Conservation (phyloP, 1,140 invertebrate species). For the Papilio xuthus region DNA sequence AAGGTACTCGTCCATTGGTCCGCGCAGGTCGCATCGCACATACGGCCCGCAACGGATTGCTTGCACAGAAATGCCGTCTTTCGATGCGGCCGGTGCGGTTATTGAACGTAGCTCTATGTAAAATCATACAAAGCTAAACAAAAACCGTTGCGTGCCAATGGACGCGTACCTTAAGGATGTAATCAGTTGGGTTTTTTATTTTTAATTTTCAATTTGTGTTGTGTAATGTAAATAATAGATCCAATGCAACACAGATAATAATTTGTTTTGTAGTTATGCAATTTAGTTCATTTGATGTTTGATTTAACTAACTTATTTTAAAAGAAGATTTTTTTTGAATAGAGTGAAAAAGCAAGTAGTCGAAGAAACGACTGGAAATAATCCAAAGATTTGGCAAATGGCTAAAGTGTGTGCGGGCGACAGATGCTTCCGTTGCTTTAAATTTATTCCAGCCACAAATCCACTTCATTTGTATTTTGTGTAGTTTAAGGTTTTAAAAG, state of each 20-base stretch:
- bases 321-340: conserved; percentile 6
- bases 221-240: not conserved
- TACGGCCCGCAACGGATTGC: too few relatives aligned
- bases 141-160: too few relatives aligned
- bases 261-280: not conserved
- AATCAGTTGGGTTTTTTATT: too few relatives aligned
- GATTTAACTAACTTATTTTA: not conserved
- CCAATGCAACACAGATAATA: not conserved
- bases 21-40: too few relatives aligned
- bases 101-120: too few relatives aligned
- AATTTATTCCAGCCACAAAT: conserved; percentile 26
- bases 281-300: not conserved
- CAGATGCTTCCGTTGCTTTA: conserved; percentile 30
- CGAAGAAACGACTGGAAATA: conserved; percentile 24
- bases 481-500: conserved; percentile 5
- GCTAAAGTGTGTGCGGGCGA: conserved; percentile 24
- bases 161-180: too few relatives aligned
- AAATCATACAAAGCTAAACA: too few relatives aligned
- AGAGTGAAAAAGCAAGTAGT: conserved; percentile 10
- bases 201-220: too few relatives aligned
- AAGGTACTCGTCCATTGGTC: too few relatives aligned
- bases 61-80: too few relatives aligned
- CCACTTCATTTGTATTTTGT: conserved; percentile 29
- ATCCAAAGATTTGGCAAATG: conserved; percentile 36
- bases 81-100: too few relatives aligned